A percentile compares a stretch with the other conserved stretches of the same genome.
phyloP scores from a whole-genome alignment of 2,113 vertebrate genomes.

The Callorhinus ursinus region DNA sequence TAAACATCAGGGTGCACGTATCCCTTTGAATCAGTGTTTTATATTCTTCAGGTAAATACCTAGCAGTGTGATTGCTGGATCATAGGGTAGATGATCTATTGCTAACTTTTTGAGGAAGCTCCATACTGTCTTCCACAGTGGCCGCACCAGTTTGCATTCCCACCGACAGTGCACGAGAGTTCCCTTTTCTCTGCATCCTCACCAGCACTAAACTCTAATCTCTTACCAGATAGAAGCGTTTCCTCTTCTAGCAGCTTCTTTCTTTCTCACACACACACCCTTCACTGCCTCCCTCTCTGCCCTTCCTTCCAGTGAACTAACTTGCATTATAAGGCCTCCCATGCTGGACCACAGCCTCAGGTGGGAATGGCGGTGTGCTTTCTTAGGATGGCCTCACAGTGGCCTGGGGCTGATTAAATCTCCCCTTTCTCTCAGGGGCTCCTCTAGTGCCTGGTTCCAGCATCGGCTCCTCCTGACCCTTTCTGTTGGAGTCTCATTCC shows the following conservation, averaged over 20 bases:
- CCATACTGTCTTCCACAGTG: neutral
- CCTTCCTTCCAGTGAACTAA: neutral
- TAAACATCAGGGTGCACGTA: neutral
- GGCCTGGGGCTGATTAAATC: neutral
- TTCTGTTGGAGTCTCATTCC: neutral
- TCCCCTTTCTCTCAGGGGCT: neutral
- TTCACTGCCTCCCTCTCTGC: neutral
- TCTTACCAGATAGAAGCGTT: neutral
- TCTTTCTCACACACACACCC: neutral
- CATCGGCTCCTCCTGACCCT: neutral
- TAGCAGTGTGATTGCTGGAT: neutral
- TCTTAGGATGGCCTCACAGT: neutral
- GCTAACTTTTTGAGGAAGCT: neutral
- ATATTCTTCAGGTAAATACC: neutral
- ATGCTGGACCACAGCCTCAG: neutral
- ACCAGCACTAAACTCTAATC: neutral
- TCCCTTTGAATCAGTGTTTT: neutral
- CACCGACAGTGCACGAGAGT: neutral
- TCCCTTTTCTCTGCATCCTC: neutral
- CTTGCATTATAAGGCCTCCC: neutral
- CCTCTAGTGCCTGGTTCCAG: too few relatives aligned
- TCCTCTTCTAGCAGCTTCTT: neutral
- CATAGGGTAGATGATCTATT: neutral
- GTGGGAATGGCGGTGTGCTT: neutral
- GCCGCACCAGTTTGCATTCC: neutral